Evolutionary conservation across 2,113 vertebrate species (phyloP).

Genomic region (Malaclemys terrapin): DNA sequence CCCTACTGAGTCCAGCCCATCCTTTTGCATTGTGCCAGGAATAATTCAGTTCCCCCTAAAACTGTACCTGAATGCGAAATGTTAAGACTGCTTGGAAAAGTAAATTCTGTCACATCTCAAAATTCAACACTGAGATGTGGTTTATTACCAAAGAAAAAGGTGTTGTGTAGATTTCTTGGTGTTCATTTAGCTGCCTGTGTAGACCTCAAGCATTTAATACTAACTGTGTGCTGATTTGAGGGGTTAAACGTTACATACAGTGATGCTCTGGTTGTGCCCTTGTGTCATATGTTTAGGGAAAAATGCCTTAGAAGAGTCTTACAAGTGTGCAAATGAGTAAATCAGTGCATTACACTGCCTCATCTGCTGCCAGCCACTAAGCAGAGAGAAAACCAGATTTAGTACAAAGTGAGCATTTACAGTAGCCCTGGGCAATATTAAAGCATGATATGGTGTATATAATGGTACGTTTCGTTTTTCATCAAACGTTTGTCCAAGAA

Average conservation of each 20-base stretch:
- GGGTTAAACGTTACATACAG: constrained; percentile 9
- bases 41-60: background rate
- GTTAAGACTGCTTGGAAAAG: background rate
- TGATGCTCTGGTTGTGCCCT: constrained; percentile 7
- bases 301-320: background rate
- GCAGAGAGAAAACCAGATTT: constrained; percentile 77
- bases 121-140: background rate
- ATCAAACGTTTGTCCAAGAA: constrained; percentile 89
- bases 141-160: background rate
- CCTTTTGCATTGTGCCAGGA: background rate
- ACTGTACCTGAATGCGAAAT: background rate
- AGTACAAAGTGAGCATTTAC: constrained; percentile 88
- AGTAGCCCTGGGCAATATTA: constrained; percentile 87
- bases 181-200: background rate
- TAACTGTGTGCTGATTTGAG: background rate
- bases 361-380: constrained; percentile 74
- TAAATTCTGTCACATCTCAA: background rate
- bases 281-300: constrained; percentile 42
- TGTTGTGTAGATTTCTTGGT: background rate
- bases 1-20: background rate
- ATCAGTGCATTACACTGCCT: constrained; percentile 52
- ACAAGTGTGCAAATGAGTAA: constrained; percentile 52
- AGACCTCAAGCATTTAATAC: background rate
- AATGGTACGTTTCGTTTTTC: constrained; percentile 82
- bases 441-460: constrained; percentile 79